A percentile compares a stretch with the other conserved stretches of the same genome.
Evolutionary conservation across 2,113 vertebrate genomes (phyloP).

Genomic region (Balaenoptera acutorostrata): DNA sequence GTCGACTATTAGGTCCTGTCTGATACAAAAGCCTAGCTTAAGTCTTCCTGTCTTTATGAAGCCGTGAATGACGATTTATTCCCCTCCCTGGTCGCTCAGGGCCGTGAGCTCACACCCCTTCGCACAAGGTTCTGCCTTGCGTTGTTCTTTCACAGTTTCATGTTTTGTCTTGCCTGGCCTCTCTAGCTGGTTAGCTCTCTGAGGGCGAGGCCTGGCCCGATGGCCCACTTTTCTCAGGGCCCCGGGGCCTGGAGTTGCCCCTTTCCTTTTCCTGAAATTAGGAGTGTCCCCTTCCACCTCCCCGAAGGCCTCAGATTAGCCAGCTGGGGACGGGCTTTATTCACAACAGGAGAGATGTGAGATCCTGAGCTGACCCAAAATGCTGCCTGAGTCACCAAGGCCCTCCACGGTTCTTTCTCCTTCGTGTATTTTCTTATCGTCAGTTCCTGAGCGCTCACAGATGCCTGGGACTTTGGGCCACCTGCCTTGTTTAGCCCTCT

Average conservation of each 20-base stretch:
- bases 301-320: neutral
- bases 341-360: neutral
- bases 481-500: neutral
- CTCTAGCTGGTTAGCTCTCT: neutral
- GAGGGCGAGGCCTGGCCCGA: neutral
- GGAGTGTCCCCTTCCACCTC: neutral
- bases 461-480: neutral
- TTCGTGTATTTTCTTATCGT: neutral
- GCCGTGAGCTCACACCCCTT: accelerated
- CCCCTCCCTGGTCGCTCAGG: neutral
- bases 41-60: neutral
- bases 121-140: neutral
- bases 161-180: neutral
- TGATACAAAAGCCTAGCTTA: neutral
- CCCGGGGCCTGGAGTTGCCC: neutral
- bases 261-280: neutral
- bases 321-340: neutral
- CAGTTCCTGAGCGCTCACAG: neutral
- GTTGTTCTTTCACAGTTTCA: neutral
- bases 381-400: accelerated
- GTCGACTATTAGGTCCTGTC: neutral
- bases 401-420: neutral
- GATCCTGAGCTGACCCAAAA: neutral
- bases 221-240: neutral
- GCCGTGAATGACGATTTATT: neutral